phyloP scores from a whole-genome alignment of 92 coral and sea anemone genomes.

The Epizoanthus illoricatus region DNA sequence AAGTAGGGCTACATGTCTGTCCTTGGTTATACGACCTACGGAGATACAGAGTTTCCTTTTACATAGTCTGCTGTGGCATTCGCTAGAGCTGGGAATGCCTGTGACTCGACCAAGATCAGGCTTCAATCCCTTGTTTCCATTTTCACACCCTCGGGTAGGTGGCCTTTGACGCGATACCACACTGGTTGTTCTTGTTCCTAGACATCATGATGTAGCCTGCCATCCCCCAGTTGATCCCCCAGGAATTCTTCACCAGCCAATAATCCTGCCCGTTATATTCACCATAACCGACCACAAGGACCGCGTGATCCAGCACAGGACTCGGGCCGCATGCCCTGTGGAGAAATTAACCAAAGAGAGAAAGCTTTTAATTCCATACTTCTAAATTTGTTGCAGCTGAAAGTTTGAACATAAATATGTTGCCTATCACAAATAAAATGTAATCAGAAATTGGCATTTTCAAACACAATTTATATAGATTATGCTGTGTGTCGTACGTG shows the following conservation, averaged over 20 bases:
- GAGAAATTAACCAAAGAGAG: not conserved
- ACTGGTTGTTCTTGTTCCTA: constrained; percentile 88
- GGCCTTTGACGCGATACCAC: constrained; percentile 86
- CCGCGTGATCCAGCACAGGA: constrained; percentile 72
- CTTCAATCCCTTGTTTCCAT: not conserved
- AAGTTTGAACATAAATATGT: too few species aligned
- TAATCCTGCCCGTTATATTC: constrained; percentile 77
- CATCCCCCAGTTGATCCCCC: constrained; percentile 91
- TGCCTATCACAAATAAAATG: too few species aligned
- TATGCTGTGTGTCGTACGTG: too few species aligned
- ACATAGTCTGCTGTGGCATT: too few species aligned
- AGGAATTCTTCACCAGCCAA: constrained; percentile 98
- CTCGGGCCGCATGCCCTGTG: constrained; percentile 72
- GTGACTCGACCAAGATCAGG: not conserved
- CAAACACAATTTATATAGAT: too few species aligned
- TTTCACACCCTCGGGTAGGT: constrained; percentile 82
- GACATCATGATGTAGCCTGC: constrained; percentile 96
- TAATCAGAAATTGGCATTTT: too few species aligned
- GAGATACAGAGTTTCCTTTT: too few species aligned
- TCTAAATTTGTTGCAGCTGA: too few species aligned
- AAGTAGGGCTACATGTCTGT: too few species aligned
- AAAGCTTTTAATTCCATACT: too few species aligned
- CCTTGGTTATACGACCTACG: too few species aligned
- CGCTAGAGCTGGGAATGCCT: too few species aligned
- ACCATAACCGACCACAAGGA: constrained; percentile 93